phyloP scores from a whole-genome alignment of 1,140 invertebrate species.

The Lordiphosa mommai region DNA sequence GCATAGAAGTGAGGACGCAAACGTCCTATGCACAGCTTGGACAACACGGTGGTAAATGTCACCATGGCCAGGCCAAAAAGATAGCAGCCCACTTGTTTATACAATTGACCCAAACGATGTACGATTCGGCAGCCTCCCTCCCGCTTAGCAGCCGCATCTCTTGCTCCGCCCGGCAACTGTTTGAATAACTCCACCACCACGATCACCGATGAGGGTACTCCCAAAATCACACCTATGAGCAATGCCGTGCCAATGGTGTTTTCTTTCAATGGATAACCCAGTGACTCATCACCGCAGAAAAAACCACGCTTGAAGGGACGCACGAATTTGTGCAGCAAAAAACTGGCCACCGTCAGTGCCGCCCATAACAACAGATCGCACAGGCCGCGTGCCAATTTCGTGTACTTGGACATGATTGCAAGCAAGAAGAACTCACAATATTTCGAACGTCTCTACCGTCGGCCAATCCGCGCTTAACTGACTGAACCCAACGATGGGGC shows the following conservation, averaged over 20 bases:
- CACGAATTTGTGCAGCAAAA: slow-evolving; percentile 64
- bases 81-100: slow-evolving; percentile 88
- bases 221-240: slow-evolving; percentile 36
- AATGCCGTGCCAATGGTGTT: slow-evolving; percentile 83
- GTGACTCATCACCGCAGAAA: slow-evolving; percentile 96
- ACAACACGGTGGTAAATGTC: slow-evolving; percentile 91
- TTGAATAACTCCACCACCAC: slow-evolving; percentile 67
- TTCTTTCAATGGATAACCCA: slow-evolving; percentile 89
- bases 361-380: slow-evolving; percentile 65
- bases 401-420: slow-evolving; percentile 57
- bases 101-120: slow-evolving; percentile 85
- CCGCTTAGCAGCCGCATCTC: slow-evolving; percentile 26
- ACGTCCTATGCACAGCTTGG: slow-evolving; percentile 94
- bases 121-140: slow-evolving; percentile 72
- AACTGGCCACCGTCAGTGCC: slow-evolving; percentile 33
- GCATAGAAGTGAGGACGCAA: slow-evolving; percentile 94
- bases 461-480: slow-evolving; percentile 66
- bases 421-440: neutral
- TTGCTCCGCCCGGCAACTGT: slow-evolving; percentile 38
- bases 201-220: slow-evolving; percentile 53
- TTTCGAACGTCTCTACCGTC: slow-evolving; percentile 27
- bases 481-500: slow-evolving; percentile 40
- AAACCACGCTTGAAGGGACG: slow-evolving; percentile 93
- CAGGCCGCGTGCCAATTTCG: slow-evolving; percentile 52
- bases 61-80: slow-evolving; percentile 91